Base-by-base conservation (phyloP, 30 jellyfish, hydroid and myxozoan genomes). In the Turritopsis rubra region DNA sequence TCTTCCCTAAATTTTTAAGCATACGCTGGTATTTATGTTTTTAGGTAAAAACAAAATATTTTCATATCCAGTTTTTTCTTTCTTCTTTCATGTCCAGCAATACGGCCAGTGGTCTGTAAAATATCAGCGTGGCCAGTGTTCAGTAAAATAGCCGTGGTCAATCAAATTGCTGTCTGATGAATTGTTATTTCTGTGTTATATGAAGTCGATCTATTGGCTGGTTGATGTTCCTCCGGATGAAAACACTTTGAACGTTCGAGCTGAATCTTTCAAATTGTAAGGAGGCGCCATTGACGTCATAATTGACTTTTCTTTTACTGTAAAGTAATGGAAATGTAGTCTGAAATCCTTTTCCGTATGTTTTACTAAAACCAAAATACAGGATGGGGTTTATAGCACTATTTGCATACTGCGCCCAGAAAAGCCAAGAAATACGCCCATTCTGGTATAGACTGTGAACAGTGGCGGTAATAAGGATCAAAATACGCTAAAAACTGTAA, bases 361-460 rank as follows among this genome's bases (percentile, higher is more conserved):
- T 73, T 19, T 73, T 83, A 68, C 97, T 91, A 83, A 84, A 86
- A 65, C 84, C 28, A 66, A 91, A 91, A 70, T 91, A 91, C 27
- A 91, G 26, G n/a, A 80, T 71, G 18, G 97, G 97, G 71, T 91
- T 91, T 22, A 83, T 68, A 17, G 91, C 90, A 52, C 97, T 91
- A 79, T 84, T 89, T 66, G 87, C 83, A 81, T 91, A 91, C 73
- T 91, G 96, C 82, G 86, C 54, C 75, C 78, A 80, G 31, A 66
- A n/a, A 91, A 54, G 94, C 96, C 0, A 84, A 66, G 83, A 81
- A 79, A 25, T 31, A 16, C 65, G 87, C 81, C 85, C 88, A 60
- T 28, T 74, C 52, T 0, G 94, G 96, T 20, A 91, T 27, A 18
- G 93, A 73, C 52, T 54, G 53, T 4, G 79, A 82, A 52, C 97